Conservation (phyloP, 1,140 invertebrate genomes). For the Dendroctonus valens region DNA sequence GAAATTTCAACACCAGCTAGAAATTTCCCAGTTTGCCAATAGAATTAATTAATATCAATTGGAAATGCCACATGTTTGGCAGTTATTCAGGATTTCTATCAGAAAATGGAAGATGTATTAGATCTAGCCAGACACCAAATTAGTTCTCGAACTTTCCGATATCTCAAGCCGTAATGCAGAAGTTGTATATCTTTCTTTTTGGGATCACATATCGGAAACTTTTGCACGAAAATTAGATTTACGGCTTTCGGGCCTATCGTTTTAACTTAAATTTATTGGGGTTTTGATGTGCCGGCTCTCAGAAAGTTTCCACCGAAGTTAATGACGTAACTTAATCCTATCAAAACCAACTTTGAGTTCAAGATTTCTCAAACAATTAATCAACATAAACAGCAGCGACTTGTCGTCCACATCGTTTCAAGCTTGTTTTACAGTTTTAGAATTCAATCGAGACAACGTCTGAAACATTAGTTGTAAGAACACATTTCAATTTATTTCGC, state of each 20-base stretch:
- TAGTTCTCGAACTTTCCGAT: slow-evolving; percentile 17
- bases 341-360: background rate
- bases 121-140: slow-evolving; percentile 7
- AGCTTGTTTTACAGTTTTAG: no score
- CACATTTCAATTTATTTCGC: no score
- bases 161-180: slow-evolving; percentile 2
- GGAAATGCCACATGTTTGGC: no score
- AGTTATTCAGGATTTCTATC: background rate
- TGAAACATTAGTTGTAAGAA: no score
- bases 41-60: no score
- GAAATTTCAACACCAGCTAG: no score
- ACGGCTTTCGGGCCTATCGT: slow-evolving; percentile 17
- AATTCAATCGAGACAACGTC: no score
- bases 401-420: no score
- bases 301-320: background rate
- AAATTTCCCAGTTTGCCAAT: no score
- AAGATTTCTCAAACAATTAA: no score
- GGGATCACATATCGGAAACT: slow-evolving; percentile 24
- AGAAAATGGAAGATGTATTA: slow-evolving; percentile 2
- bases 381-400: no score
- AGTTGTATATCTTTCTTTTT: slow-evolving; percentile 24
- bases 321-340: slow-evolving; percentile 4
- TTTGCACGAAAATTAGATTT: slow-evolving; percentile 25
- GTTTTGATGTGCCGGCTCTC: slow-evolving; percentile 1
- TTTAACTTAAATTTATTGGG: slow-evolving; percentile 23